Evolutionary conservation across 1,140 invertebrate species (phyloP), one percentile per base, ranked within the genome.

Genomic region (Cydia strobilella): DNA sequence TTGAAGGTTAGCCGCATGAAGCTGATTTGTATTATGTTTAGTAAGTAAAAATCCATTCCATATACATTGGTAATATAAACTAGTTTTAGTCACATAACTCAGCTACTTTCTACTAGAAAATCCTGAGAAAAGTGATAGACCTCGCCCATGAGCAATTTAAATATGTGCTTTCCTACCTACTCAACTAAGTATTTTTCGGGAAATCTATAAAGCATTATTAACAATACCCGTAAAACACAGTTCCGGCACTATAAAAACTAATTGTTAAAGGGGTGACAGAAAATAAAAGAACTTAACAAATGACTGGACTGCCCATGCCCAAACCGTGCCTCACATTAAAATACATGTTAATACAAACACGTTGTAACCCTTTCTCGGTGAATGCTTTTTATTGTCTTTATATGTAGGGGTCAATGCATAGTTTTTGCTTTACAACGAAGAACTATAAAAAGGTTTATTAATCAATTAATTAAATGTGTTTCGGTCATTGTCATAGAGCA

Each of bases 381-480:
- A 76, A 78, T 78, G 74, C 79, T 72, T 85, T 90, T 90, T 88
- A 90, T 91, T 92, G 90, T 92, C 91, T 92, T 90, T 69, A 20
- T 69, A 90, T 88, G 86, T 78, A 80, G 83, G 88, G 90, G 90
- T 92, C 90, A 92, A 90, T 84, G 85, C 80, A 77, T 86, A 84
- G 76, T 84, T 88, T 87, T 87, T 86, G 85, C 82, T 83, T 74
- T 79, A 82, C 81, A 82, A 84, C 27, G n/a, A 69, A 69, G 35
- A 69, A 35, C 87, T 86, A 80, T 89, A 82, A 88, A 90, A 88
- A 87, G 90, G 82, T 91, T 92, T 91, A 90, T 91, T 85, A 88
- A 90, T 92, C 90, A 92, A 92, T 92, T 92, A 92, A 91, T 91
- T 90, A 92, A 91, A 92, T 85, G 89, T 88, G 82, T 86, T 80